phyloP scores from a whole-genome alignment of 2,113 vertebrate genomes.

The Menidia beryllina region DNA sequence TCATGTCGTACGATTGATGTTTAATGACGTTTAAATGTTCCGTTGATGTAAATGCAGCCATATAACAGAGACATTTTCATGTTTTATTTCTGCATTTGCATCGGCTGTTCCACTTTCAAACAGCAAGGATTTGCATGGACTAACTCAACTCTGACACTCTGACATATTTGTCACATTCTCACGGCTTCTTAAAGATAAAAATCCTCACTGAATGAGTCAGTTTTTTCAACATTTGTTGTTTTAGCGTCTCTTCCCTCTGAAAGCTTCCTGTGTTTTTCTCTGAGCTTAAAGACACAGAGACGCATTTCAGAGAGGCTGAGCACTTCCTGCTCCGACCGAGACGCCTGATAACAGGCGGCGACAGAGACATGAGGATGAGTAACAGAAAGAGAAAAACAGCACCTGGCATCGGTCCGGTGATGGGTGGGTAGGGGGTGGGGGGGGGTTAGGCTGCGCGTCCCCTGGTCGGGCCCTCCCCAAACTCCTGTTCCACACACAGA shows the following conservation, averaged over 20 bases:
- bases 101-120: conserved; percentile 12
- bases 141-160: too few species aligned
- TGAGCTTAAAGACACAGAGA: background rate
- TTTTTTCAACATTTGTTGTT: background rate
- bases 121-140: too few species aligned
- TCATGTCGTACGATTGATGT: too few species aligned
- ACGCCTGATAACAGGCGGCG: background rate
- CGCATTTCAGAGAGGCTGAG: background rate
- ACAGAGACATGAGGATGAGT: conserved; percentile 23
- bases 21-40: too few species aligned
- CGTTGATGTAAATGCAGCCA: conserved; percentile 2
- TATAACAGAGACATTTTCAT: background rate
- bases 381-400: conserved; percentile 44
- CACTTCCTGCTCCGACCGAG: conserved; percentile 1
- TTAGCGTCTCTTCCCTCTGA: too few species aligned
- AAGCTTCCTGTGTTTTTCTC: background rate
- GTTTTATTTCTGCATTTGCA: conserved; percentile 21
- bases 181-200: background rate
- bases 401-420: conserved; percentile 58
- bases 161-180: background rate
- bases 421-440: too few species aligned
- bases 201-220: background rate
- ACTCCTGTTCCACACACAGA: conserved; percentile 29
- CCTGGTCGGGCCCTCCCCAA: conserved; percentile 43
- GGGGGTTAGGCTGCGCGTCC: conserved; percentile 43